Evolutionary conservation across 2,113 vertebrate genomes (phyloP).

Genomic region (Melospiza melodia): DNA sequence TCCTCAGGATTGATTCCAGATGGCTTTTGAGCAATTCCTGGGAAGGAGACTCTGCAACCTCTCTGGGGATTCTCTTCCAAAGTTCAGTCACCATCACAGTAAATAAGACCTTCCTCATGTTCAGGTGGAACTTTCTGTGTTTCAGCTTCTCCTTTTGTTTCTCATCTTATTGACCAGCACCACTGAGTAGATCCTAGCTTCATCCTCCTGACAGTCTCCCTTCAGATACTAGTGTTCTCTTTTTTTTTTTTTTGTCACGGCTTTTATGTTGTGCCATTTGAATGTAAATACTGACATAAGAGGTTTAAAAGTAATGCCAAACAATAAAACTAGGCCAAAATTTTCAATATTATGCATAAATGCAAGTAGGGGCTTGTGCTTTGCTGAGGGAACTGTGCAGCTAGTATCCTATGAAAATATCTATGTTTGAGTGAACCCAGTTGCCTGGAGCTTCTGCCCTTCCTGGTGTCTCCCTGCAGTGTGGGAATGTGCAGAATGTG

Average conservation of each 20-base stretch:
- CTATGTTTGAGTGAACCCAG: accelerated
- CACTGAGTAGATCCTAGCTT: not conserved
- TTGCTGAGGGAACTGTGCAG: not conserved
- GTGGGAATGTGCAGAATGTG: not conserved
- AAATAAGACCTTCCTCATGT: not conserved
- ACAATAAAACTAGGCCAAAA: not conserved
- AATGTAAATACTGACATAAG: not conserved
- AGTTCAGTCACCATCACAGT: not conserved
- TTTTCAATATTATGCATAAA: not conserved
- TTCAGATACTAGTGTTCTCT: not conserved
- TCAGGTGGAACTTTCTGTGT: not conserved
- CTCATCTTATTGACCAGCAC: not conserved
- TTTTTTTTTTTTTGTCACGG: not conserved
- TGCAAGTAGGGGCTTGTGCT: not conserved
- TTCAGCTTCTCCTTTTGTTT: not conserved
- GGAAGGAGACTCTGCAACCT: not conserved
- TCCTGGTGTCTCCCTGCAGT: not conserved
- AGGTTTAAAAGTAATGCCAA: not conserved
- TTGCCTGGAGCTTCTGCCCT: not conserved
- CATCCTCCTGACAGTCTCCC: not conserved
- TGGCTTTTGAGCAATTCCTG: not conserved
- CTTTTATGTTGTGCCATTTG: not conserved
- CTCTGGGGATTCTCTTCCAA: not conserved
- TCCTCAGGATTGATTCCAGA: not conserved
- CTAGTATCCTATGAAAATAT: not conserved